A percentile compares a stretch with the other conserved stretches of the same genome.
phyloP scores from a whole-genome alignment of 2,797 vertebrate genomes.

The Rhyacichthys aspro region DNA sequence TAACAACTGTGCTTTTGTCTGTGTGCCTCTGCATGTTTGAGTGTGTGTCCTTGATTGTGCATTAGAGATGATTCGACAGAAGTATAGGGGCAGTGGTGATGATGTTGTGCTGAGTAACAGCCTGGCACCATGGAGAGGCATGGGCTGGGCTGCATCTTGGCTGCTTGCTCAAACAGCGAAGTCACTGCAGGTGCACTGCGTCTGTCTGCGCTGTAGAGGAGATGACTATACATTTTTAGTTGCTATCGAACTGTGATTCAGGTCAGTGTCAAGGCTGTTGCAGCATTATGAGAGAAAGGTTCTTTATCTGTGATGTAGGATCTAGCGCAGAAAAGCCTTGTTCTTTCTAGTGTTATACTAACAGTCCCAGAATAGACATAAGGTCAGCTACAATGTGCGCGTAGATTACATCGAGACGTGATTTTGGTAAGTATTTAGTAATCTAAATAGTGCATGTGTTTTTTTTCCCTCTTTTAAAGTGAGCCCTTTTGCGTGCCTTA shows the following conservation, averaged over 20 bases:
- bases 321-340: background rate
- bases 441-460: conserved; percentile 31
- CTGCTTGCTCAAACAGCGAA: conserved; percentile 42
- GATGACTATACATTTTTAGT: conserved; percentile 12
- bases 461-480: conserved; percentile 4
- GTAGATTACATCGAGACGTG: conserved; percentile 3
- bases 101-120: conserved; percentile 64
- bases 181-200: conserved; percentile 79
- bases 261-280: conserved; percentile 1
- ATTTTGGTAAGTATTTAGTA: conserved; percentile 19
- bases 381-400: conserved; percentile 2
- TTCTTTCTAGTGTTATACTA: conserved; percentile 6
- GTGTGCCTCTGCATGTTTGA: conserved; percentile 33
- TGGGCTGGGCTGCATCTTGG: conserved; percentile 75
- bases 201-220: conserved; percentile 54
- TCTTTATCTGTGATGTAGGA: conserved; percentile 26
- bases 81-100: conserved; percentile 5
- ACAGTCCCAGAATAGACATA: conserved; percentile 1
- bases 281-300: background rate
- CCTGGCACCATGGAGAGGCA: conserved; percentile 46
- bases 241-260: conserved; percentile 3
- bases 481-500: conserved; percentile 28
- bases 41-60: conserved; percentile 25
- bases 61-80: conserved; percentile 32
- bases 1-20: conserved; percentile 67